These are phyloP conservation scores for Aphodius granarius DNA, from an alignment of 2,888 invertebrate species.

Conservation along the genomic window DNA sequence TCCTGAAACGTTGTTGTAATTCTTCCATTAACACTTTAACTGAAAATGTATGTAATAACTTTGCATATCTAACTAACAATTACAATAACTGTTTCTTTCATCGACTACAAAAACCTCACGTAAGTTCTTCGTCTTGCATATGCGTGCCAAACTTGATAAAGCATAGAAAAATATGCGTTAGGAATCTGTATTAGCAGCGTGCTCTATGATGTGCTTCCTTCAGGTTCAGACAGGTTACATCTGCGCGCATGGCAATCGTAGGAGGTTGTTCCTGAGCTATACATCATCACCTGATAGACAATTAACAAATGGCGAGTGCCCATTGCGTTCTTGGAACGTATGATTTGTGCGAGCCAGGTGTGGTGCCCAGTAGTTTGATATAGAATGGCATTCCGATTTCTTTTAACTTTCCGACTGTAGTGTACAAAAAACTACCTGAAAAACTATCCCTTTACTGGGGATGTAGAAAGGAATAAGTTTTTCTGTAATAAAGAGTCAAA, in stretches of 20 bases:
- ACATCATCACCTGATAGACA: background rate
- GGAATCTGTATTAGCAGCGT: background rate
- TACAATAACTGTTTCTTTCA: too few relatives aligned
- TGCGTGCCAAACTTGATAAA: too few relatives aligned
- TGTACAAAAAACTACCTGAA: too few relatives aligned
- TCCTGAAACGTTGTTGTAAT: background rate
- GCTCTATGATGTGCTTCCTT: background rate
- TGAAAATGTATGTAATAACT: too few relatives aligned
- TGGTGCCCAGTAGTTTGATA: background rate
- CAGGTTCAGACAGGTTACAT: background rate
- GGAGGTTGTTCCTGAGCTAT: background rate
- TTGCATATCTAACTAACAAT: too few relatives aligned
- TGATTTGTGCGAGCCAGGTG: background rate
- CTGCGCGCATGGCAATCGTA: background rate
- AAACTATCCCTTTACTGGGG: too few relatives aligned
- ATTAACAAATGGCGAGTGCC: background rate
- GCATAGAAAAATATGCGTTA: background rate
- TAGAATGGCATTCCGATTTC: background rate
- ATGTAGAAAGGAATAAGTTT: too few relatives aligned
- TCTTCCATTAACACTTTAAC: too few relatives aligned
- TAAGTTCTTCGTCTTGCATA: background rate
- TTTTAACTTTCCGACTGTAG: too few relatives aligned
- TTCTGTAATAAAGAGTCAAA: too few relatives aligned
- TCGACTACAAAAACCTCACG: too few relatives aligned
- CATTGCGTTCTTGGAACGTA: background rate